Percentiles rank a stretch among this genome's conserved stretches.
Evolutionary conservation across 2,113 vertebrate genomes (phyloP).

Genomic region (Orientallactaga bullata): DNA sequence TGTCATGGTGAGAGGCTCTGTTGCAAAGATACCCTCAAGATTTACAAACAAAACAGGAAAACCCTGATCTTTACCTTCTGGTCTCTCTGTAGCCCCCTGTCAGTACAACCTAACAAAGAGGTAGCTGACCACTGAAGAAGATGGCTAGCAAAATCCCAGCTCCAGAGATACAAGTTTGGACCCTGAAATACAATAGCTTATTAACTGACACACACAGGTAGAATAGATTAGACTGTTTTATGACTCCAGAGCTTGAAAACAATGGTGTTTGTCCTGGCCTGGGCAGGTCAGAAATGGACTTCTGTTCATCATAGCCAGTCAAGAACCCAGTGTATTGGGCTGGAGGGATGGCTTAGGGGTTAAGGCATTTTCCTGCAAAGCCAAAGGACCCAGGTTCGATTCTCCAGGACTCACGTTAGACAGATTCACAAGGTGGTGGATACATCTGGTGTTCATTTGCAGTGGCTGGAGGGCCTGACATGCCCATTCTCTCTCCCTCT

Average conservation of each 20-base stretch:
- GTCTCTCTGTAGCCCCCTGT: not conserved
- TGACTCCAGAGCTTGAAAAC: not conserved
- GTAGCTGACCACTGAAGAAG: not conserved
- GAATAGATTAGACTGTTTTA: not conserved
- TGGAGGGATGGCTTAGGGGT: too few species aligned
- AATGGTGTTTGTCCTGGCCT: not conserved
- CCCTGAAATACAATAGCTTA: constrained; percentile 11
- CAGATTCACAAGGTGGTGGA: too few species aligned
- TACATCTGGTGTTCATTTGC: too few species aligned
- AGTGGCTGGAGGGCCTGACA: too few species aligned
- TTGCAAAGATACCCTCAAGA: not conserved
- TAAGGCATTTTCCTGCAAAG: too few species aligned
- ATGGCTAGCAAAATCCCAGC: not conserved
- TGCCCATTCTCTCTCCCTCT: too few species aligned
- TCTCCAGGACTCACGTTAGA: too few species aligned
- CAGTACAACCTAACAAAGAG: not conserved
- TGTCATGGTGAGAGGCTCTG: not conserved
- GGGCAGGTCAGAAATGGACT: not conserved
- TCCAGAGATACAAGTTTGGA: not conserved
- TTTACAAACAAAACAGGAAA: not conserved
- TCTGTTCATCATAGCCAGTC: not conserved
- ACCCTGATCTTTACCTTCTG: not conserved
- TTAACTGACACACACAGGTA: not conserved
- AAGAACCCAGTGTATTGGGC: not conserved
- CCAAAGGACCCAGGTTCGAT: too few species aligned